phyloP scores from a whole-genome alignment of 2,888 invertebrate species.

The Pheosia tremula region DNA sequence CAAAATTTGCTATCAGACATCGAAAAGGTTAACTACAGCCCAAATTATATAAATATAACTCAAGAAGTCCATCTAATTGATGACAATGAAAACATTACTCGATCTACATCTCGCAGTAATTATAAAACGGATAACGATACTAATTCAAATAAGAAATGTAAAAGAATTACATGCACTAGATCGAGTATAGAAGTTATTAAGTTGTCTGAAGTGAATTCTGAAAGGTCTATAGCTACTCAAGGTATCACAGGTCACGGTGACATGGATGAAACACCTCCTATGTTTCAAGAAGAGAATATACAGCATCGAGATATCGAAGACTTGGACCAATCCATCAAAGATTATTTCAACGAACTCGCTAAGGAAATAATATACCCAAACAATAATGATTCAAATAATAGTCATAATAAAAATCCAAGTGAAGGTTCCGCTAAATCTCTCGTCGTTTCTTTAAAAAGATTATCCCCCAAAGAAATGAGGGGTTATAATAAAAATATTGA shows the following conservation, averaged over 20 bases:
- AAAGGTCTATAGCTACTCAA: constrained; percentile 56
- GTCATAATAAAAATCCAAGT: constrained; percentile 3
- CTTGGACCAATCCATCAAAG: constrained; percentile 46
- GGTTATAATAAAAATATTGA: constrained; percentile 6
- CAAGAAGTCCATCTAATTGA: constrained; percentile 35
- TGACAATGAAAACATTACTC: constrained; percentile 5
- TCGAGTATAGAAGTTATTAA: constrained; percentile 10
- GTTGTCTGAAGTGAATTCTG: constrained; percentile 34
- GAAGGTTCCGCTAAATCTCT: constrained; percentile 1
- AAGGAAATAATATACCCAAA: constrained; percentile 34
- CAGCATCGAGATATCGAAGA: constrained; percentile 53
- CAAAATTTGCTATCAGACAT: constrained; percentile 57
- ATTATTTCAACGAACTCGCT: constrained; percentile 55
- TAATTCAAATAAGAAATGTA: constrained; percentile 10
- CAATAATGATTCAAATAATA: constrained; percentile 15
- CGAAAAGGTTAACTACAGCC: constrained; percentile 45
- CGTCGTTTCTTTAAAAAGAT: not conserved
- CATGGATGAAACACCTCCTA: constrained; percentile 58
- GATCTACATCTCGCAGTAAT: not conserved
- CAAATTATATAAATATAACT: constrained; percentile 32
- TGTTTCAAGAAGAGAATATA: constrained; percentile 42
- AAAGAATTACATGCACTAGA: constrained; percentile 1
- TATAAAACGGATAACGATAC: constrained; percentile 5
- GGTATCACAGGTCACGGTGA: constrained; percentile 68
- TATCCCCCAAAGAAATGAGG: constrained; percentile 1